Evolutionary conservation across 1,140 invertebrate species (phyloP), one percentile per base, ranked within the genome.

Genomic region (Ectropis grisescens): DNA sequence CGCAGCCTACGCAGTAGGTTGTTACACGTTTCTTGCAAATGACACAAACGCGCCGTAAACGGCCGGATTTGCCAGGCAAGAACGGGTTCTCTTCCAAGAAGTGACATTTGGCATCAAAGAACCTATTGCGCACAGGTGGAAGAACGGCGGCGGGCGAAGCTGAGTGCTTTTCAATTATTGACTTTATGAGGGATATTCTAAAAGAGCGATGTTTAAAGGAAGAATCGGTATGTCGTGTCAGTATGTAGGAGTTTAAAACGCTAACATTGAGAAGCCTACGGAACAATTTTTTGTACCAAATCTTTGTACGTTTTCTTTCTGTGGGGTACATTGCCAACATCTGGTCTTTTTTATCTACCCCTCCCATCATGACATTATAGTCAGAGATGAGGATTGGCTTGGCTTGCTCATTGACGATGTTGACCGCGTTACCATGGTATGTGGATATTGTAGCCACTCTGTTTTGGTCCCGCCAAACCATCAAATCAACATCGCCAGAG

Each of bases 301-400:
- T 28, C 2, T 10, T 24, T 1, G 22, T n/a, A n/a, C n/a, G n/a
- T 46, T 14, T 49, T 22, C 48, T 13, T 24, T 57, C 53, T 7
- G 49, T 37, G 4, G 37, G 44, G 12, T 43, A 49, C 13, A 23
- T 32, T 1, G 40, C 29, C 2, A 54, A 37, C 31, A 46, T 29
- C 29, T 61, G 56, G 23, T 62, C 58, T 31, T 47, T 43, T 19
- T 35, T 27, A 34, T 59, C 52, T 2, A 49, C 36, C 1, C 42
- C 45, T 2, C 43, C 43, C 48, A 56, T 55, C 19, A 29, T 23
- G 4, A 27, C 37, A 19, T 49, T 53, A 29, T 54, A 54, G 29
- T 54, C 47, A 8, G 6, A 11, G 5, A 50, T 40, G 1, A 37
- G 8, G 13, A 10, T 16, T 8, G 50, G 50, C 15, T 36, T 47